Conservation (phyloP, 2,797 vertebrate genomes). For the Novumbra hubbsi region DNA sequence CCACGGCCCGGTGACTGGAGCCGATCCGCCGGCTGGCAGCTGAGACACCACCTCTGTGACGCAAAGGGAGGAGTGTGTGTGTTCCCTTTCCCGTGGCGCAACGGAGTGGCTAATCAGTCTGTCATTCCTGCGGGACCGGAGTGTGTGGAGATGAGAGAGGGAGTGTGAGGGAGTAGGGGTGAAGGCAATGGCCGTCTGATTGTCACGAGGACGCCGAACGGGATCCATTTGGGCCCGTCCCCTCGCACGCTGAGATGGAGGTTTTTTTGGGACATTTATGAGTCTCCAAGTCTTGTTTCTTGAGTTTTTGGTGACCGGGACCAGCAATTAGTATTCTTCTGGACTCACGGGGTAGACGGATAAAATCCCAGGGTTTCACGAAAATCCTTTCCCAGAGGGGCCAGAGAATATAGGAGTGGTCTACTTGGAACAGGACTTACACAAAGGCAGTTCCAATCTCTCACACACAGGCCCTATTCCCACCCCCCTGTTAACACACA, state of each 20-base stretch:
- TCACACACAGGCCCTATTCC: too few relatives aligned
- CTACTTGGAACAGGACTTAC: too few relatives aligned
- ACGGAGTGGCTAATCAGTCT: conserved; percentile 26
- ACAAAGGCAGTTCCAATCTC: too few relatives aligned
- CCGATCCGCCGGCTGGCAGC: conserved; percentile 36
- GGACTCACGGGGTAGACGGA: too few relatives aligned
- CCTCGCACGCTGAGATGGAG: background rate
- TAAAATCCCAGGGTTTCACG: too few relatives aligned
- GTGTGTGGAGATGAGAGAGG: background rate
- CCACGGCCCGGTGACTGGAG: conserved; percentile 29
- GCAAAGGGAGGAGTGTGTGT: background rate
- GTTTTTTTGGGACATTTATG: background rate
- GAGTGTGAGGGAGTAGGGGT: background rate
- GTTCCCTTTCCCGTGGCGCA: background rate
- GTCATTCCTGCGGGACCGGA: background rate
- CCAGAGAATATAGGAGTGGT: too few relatives aligned
- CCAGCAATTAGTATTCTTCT: background rate
- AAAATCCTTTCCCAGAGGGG: too few relatives aligned
- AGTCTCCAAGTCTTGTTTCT: background rate
- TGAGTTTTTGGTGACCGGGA: background rate
- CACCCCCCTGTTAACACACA: too few relatives aligned
- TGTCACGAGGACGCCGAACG: background rate
- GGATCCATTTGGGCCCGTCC: background rate
- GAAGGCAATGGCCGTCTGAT: background rate
- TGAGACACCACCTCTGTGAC: conserved; percentile 27